A percentile compares a stretch with the other conserved stretches of the same genome.
Evolutionary conservation across 2,113 vertebrate species (phyloP).

Genomic region (Macrotis lagotis): DNA sequence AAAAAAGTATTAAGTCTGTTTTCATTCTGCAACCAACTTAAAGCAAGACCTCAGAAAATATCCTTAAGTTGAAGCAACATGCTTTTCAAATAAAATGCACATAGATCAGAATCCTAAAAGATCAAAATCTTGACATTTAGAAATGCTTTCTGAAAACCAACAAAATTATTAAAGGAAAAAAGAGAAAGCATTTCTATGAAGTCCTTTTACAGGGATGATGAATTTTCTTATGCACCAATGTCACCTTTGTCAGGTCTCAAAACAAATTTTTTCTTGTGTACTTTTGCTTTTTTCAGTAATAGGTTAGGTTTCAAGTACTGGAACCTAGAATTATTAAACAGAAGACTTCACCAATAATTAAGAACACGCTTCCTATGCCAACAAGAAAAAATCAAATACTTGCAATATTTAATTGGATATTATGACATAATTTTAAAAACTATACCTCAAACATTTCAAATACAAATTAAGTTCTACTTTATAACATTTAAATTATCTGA

Average conservation of each 20-base stretch:
- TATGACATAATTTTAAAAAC: background rate
- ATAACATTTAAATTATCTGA: conserved; percentile 23
- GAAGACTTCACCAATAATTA: conserved; percentile 32
- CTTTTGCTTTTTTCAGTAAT: conserved; percentile 10
- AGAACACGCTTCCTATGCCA: conserved; percentile 32
- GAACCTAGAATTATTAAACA: conserved; percentile 50
- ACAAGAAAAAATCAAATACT: conserved; percentile 29
- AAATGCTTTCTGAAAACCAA: background rate
- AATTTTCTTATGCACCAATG: background rate
- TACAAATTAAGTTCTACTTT: conserved; percentile 7
- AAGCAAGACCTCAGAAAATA: background rate
- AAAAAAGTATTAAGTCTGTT: background rate
- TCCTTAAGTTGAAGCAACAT: background rate
- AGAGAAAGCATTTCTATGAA: background rate
- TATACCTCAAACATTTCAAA: conserved; percentile 21
- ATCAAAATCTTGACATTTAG: background rate
- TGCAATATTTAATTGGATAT: background rate
- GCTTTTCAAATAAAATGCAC: background rate
- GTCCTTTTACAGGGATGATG: background rate
- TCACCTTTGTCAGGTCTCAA: background rate
- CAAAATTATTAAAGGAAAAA: background rate
- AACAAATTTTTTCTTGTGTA: background rate
- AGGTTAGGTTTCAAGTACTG: conserved; percentile 48
- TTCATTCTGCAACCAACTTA: background rate
- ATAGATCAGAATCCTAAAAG: background rate